Conservation (phyloP, 1,140 invertebrate genomes). For the Pseudobourletiella spinata region DNA sequence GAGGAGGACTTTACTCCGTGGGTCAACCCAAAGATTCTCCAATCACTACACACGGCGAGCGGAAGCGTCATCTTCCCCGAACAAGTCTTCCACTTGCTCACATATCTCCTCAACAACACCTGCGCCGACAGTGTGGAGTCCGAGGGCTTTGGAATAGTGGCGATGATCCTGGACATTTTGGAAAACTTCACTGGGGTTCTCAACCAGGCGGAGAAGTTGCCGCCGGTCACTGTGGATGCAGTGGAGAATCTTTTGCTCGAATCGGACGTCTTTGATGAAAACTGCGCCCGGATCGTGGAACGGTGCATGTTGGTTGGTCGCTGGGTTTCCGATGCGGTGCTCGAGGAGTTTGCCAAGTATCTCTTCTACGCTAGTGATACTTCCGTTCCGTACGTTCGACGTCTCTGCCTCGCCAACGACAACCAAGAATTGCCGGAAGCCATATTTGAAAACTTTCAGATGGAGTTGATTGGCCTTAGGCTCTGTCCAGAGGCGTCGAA, state of each 20-base stretch:
- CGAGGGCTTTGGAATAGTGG: background rate
- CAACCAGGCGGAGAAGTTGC: background rate
- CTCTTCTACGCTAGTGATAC: background rate
- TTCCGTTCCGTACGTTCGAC: background rate
- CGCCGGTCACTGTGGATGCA: background rate
- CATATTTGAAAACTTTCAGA: constrained; percentile 1
- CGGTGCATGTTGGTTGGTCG: background rate
- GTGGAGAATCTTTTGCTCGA: constrained; percentile 3
- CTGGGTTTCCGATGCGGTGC: background rate
- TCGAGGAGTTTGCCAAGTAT: constrained; percentile 5
- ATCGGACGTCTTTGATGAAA: constrained; percentile 4
- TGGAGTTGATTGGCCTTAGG: background rate
- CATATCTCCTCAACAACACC: background rate
- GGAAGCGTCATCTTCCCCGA: background rate
- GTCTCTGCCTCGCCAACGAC: background rate
- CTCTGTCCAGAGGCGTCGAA: background rate
- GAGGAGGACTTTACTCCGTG: background rate
- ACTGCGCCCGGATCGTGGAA: constrained; percentile 1
- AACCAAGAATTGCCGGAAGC: background rate
- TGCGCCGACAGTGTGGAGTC: background rate
- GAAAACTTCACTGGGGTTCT: background rate
- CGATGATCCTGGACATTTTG: background rate
- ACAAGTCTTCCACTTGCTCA: background rate
- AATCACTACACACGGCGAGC: background rate
- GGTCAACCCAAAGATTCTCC: background rate